Base-by-base conservation (phyloP, 2,888 invertebrate species). In the Adineta ricciae region DNA sequence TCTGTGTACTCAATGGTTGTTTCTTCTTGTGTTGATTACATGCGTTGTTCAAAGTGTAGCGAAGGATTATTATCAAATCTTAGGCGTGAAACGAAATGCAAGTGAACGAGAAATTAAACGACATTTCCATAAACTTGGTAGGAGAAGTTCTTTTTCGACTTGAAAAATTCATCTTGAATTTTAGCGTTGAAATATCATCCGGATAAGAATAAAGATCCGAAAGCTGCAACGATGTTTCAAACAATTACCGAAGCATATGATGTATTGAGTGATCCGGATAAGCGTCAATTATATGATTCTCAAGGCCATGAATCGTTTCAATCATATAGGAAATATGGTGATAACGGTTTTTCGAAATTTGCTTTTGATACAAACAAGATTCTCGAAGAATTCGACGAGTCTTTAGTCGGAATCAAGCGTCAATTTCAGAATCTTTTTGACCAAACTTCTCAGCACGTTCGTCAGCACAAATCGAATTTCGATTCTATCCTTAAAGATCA, bases 211-310 rank as follows among this genome's bases (percentile, higher is more conserved):
- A 52, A 52, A 52, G 52, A 52, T 52, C 52, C 52, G 2, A 16
- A 52, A 24, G 52, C 52, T 4, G 19, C 19, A 16, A 21, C 4
- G 2, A 52, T 21, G 4, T 52, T 52, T 52, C 21, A 21, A 21
- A 21, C 52, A 4, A 52, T 52, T 21, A 21, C 52, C 0, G 52
- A 52, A 52, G 85, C 85, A 54, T 85, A 83, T 64, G 85, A 83
- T 52, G 72, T 83, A 21, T 38, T 85, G 19, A 83, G 83, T 49
- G 83, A 85, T 64, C 49, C 85, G 5, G 41, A 85, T 72, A 85
- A 83, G 38, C 52, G 85, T 24, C 64, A 56, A 14, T 14, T 38
- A 3, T 85, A 85, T 27, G 85, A 85, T 50, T 27, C 56, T 0
- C 83, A 83, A 32, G 83, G 85, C 16, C 14, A 38, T 24, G 21